These are phyloP conservation scores for Ophthalmolycus amberensis DNA, from an alignment of 2,113 vertebrate genomes.

Conservation along the genomic window DNA sequence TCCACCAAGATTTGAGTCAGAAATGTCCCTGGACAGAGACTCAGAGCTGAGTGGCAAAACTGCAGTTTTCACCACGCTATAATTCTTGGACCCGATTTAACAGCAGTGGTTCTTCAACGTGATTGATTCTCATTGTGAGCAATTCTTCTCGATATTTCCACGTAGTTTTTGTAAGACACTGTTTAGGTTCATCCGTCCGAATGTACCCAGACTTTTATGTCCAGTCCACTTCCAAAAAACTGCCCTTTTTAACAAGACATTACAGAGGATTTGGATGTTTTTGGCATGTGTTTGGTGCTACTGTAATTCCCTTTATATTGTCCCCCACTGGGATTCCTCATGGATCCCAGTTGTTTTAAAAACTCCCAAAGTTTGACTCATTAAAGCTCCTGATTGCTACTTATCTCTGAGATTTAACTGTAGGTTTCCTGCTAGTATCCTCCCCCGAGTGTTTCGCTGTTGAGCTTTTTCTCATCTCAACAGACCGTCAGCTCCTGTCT, in stretches of 20 bases:
- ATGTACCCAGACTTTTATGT: background rate
- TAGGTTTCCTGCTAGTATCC: background rate
- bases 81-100: constrained; percentile 16
- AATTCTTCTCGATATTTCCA: constrained; percentile 1
- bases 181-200: background rate
- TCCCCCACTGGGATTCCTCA: background rate
- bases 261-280: background rate
- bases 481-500: constrained; percentile 25
- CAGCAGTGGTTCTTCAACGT: background rate
- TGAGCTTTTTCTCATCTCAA: constrained; percentile 3
- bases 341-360: background rate
- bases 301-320: background rate
- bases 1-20: constrained; percentile 24
- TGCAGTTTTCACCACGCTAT: background rate
- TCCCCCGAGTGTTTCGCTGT: background rate
- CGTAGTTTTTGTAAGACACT: background rate
- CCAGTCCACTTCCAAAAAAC: background rate
- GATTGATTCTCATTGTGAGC: constrained; percentile 1
- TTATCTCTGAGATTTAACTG: background rate
- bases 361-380: background rate
- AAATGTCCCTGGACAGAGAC: constrained; percentile 41
- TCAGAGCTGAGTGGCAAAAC: constrained; percentile 10
- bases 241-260: background rate
- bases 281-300: background rate
- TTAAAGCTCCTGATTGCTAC: background rate